Evolutionary conservation across 1,140 invertebrate species (phyloP).

Genomic region (Cherax quadricarinatus): DNA sequence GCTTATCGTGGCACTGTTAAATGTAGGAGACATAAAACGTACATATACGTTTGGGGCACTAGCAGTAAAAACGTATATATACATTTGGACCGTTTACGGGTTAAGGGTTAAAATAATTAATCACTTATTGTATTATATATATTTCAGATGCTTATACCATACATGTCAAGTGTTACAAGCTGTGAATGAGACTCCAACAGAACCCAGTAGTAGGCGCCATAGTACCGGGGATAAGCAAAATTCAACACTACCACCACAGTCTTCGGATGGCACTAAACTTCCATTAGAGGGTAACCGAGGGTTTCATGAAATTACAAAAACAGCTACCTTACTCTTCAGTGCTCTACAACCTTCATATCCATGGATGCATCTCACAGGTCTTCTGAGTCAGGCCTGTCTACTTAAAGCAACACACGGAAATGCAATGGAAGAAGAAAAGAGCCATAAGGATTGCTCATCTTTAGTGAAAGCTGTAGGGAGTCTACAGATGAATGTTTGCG

Average conservation of each 20-base stretch:
- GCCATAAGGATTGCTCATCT: constrained; percentile 5
- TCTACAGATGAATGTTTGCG: constrained; percentile 75
- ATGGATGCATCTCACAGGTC: constrained; percentile 79
- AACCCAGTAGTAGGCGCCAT: constrained; percentile 40
- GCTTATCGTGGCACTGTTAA: no score
- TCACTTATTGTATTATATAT: background rate
- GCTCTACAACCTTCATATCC: constrained; percentile 91
- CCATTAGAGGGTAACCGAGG: constrained; percentile 45
- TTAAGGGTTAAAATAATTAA: no score
- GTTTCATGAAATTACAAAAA: constrained; percentile 83
- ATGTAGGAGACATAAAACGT: no score
- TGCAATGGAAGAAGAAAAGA: constrained; percentile 10
- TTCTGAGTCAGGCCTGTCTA: constrained; percentile 52
- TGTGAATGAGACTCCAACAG: constrained; percentile 35
- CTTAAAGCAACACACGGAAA: constrained; percentile 1
- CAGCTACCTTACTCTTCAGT: constrained; percentile 90
- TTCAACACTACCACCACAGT: constrained; percentile 38
- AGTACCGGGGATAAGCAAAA: constrained; percentile 41
- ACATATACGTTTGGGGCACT: no score
- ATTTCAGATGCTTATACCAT: constrained; percentile 79
- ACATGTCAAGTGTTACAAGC: constrained; percentile 75
- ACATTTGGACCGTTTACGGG: no score
- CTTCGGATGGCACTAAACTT: constrained; percentile 43
- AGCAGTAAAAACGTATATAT: no score
- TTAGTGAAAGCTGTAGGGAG: constrained; percentile 74